These are phyloP conservation scores for Malthinus flaveolus DNA, from an alignment of 2,888 invertebrate species.

Conservation along the genomic window DNA sequence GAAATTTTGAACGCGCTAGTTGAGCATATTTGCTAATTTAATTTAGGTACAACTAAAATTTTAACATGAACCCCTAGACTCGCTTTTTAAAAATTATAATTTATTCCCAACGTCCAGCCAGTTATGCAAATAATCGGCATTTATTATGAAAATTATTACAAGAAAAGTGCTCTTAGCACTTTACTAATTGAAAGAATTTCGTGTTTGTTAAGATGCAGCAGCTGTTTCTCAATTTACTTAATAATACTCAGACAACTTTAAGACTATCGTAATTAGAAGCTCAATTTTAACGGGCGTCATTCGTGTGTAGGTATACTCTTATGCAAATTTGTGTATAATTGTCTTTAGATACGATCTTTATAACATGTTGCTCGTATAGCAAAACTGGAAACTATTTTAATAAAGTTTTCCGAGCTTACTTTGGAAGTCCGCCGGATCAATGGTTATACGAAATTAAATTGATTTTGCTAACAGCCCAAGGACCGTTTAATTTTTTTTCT, in stretches of 20 bases:
- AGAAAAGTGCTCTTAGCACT: constrained; percentile 7
- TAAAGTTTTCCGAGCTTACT: neutral
- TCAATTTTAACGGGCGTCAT: constrained; percentile 37
- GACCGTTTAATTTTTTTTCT: no score
- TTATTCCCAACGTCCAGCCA: no score
- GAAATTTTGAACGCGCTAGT: no score
- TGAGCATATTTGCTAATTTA: no score
- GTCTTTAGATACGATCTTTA: constrained; percentile 26
- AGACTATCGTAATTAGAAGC: constrained; percentile 37
- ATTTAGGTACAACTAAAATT: no score
- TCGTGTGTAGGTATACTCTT: constrained; percentile 31
- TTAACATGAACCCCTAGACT: no score
- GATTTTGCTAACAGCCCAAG: no score
- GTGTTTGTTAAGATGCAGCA: constrained; percentile 40
- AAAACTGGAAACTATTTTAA: neutral
- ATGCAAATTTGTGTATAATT: constrained; percentile 31
- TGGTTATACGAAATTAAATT: no score
- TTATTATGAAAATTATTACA: neutral
- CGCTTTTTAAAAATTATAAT: no score
- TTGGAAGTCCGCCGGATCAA: no score
- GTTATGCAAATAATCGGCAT: no score
- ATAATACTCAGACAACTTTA: constrained; percentile 34
- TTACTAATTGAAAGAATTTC: constrained; percentile 40
- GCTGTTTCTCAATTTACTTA: constrained; percentile 37
- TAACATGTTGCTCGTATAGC: constrained; percentile 23